A percentile compares a stretch with the other conserved stretches of the same genome.
These are phyloP conservation scores for Triplophysa siluroides DNA, from an alignment of 2,113 vertebrate species.

Conservation along the genomic window DNA sequence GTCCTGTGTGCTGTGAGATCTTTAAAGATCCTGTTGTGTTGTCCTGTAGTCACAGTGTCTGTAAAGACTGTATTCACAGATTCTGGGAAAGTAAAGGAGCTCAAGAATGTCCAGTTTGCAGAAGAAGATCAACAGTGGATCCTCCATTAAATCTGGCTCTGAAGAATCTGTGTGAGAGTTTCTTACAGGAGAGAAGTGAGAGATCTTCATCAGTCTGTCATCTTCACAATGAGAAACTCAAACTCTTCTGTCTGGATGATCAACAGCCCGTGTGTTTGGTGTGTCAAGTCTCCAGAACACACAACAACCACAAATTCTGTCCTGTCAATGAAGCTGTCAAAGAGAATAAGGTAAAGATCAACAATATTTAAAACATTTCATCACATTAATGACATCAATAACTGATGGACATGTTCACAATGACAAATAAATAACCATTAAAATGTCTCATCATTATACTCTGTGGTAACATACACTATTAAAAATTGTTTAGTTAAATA, in stretches of 20 bases:
- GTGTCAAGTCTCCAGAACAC: neutral
- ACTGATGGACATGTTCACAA: neutral
- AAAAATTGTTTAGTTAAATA: too few species aligned
- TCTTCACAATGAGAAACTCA: neutral
- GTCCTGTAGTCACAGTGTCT: constrained; percentile 15
- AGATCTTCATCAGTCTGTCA: neutral
- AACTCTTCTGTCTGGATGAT: constrained; percentile 24
- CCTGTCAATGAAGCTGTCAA: constrained; percentile 3
- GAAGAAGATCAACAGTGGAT: neutral
- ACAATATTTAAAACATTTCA: neutral
- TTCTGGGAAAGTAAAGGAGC: neutral
- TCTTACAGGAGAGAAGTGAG: neutral
- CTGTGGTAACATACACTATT: too few species aligned
- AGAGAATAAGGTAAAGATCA: neutral
- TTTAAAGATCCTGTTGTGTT: constrained; percentile 15
- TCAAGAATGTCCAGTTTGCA: constrained; percentile 23
- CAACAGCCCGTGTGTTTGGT: constrained; percentile 12
- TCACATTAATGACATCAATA: neutral
- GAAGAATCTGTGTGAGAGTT: constrained; percentile 19
- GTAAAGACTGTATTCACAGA: neutral
- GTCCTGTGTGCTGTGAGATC: neutral
- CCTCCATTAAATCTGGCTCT: neutral
- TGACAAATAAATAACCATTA: neutral
- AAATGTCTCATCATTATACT: too few species aligned
- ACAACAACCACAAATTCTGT: constrained; percentile 30